Conservation (phyloP, 2,888 invertebrate species). For the Cosmopolites sordidus region DNA sequence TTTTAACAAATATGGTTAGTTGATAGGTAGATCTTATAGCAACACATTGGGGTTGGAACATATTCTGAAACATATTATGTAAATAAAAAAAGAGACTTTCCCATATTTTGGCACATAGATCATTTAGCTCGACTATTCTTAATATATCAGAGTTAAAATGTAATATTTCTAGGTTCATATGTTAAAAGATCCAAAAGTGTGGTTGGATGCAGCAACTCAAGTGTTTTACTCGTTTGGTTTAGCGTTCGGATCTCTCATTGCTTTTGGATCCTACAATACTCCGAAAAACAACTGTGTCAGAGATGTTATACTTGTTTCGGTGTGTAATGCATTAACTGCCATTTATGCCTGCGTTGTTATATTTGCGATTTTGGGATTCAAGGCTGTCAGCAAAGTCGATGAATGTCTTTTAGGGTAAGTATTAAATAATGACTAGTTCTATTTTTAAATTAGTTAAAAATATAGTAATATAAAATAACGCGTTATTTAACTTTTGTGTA, state of each 20-base stretch:
- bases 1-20: no score
- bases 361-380: conserved; percentile 93
- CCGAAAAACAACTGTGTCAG: conserved; percentile 92
- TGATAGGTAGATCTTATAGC: no score
- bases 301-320: conserved; percentile 84
- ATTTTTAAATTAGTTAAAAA: no score
- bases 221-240: conserved; percentile 95
- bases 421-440: neutral
- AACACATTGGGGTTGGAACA: no score
- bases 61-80: no score
- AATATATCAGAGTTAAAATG: no score
- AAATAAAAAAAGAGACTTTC: no score
- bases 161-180: conserved; percentile 77
- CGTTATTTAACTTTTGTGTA: no score
- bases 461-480: no score
- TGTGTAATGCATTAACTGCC: conserved; percentile 90
- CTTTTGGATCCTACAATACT: conserved; percentile 93
- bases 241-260: conserved; percentile 92
- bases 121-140: no score
- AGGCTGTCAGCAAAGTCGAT: conserved; percentile 86
- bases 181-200: conserved; percentile 81
- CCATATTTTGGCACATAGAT: no score
- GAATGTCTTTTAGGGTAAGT: conserved; percentile 56
- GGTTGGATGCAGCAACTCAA: conserved; percentile 95
- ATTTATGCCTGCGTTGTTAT: conserved; percentile 93